phyloP scores from a whole-genome alignment of 2,113 vertebrate species.

The Jacana jacana region DNA sequence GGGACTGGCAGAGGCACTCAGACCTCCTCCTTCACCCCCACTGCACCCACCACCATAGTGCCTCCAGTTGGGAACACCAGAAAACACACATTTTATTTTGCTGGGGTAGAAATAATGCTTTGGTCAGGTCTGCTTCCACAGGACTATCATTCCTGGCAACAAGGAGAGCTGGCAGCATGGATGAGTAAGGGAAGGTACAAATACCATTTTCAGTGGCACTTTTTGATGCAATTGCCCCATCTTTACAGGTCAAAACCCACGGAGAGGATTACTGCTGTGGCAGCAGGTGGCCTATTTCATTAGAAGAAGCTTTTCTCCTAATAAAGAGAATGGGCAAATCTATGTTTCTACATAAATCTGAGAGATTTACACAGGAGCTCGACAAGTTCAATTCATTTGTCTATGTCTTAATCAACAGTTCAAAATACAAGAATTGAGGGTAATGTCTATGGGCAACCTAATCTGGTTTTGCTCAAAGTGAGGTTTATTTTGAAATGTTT shows the following conservation, averaged over 20 bases:
- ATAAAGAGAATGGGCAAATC: background rate
- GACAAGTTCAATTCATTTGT: background rate
- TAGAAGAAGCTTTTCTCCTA: background rate
- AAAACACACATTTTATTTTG: background rate
- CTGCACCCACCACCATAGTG: background rate
- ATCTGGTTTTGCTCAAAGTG: background rate
- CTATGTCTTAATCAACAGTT: background rate
- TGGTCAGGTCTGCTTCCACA: background rate
- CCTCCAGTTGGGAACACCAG: background rate
- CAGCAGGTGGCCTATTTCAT: background rate
- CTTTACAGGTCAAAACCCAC: background rate
- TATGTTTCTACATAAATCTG: background rate
- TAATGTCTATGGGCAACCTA: background rate
- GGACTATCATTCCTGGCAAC: background rate
- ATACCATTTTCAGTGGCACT: background rate
- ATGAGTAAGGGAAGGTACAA: background rate
- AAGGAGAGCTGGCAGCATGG: background rate
- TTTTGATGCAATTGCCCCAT: background rate
- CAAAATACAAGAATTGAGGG: background rate
- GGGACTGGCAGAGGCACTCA: background rate
- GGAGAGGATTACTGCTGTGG: background rate
- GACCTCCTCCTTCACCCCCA: background rate
- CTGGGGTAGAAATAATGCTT: background rate
- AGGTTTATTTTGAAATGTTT: background rate
- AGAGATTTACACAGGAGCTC: background rate